Evolutionary conservation across 2,113 vertebrate species (phyloP).

Genomic region (Tylochromis polylepis): DNA sequence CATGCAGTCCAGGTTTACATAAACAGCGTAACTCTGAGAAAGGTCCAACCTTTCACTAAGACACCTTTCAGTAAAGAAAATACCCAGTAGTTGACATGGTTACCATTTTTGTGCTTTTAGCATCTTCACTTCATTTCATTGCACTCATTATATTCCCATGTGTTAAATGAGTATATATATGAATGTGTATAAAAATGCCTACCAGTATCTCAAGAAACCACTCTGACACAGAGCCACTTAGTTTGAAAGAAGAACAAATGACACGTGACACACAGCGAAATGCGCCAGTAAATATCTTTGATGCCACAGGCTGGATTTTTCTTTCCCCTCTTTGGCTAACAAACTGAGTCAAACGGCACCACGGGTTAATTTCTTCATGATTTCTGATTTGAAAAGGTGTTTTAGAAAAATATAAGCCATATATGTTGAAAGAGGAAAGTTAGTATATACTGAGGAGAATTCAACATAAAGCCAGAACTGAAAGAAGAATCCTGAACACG

Average conservation of each 20-base stretch:
- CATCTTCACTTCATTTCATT: neutral
- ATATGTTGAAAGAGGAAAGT: neutral
- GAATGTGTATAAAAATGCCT: neutral
- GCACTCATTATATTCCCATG: neutral
- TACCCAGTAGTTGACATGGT: neutral
- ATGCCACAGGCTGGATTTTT: neutral
- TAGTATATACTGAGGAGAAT: neutral
- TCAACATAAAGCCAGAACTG: neutral
- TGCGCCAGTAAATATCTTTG: neutral
- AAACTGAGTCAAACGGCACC: neutral
- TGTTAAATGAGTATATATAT: neutral
- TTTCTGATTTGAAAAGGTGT: neutral
- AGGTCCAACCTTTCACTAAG: neutral
- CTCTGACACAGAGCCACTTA: neutral
- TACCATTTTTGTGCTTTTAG: neutral
- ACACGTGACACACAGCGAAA: neutral
- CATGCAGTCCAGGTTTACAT: neutral
- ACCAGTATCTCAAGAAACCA: neutral
- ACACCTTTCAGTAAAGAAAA: neutral
- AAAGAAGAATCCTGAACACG: neutral
- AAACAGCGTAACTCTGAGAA: neutral
- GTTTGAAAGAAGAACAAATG: neutral
- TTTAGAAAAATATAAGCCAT: neutral
- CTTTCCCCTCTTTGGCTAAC: neutral
- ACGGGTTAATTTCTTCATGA: neutral